Base-by-base conservation (phyloP, 2,113 vertebrate species). In the Hippolais icterina region DNA sequence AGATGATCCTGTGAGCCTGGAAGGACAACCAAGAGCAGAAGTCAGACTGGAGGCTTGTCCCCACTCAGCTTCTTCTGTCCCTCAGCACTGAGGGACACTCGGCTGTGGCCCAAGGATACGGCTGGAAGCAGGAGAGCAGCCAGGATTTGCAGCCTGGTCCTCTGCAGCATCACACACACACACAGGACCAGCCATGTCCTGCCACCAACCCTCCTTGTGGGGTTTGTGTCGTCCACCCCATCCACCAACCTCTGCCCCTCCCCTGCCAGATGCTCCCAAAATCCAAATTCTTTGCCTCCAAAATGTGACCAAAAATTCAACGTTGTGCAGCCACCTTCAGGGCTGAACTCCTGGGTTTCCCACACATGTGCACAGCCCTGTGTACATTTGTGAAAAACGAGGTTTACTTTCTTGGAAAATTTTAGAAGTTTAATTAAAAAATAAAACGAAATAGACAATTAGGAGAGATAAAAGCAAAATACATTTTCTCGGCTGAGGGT, bases 311-410 rank as follows among this genome's bases (percentile, higher is more conserved):
- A 23, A 61, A 61, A 61, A 47, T 31, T 15, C 46, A 13, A 1
- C 2, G 11, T 8, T 9, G 15, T 20, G n/a, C 50, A 42, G 6
- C 12, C 27, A 5, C 33, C 17, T 42, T 6, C 46, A 74, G 59
- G 54, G 14, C 46, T 8, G 2, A 33, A 29, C 39, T 50, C 42
- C 39, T 9, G 17, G 4, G 5, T 33, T 90, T 42, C 42, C 65
- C n/a, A 21, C 11, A 31, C 50, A 0, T 0, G 33, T 2, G 24
- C 8, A 15, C 13, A 28, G 50, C 41, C n/a, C 17, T 3, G 22
- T 2, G 18, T 12, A n/a, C n/a, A n/a, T n/a, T n/a, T n/a, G n/a
- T 39, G 37, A 39, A 39, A 39, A 39, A 39, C 37, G 37, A 9
- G 37, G 37, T 39, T 39, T 39, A 39, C 37, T 39, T 39, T 39